A percentile compares a stretch with the other conserved stretches of the same genome.
Conservation (phyloP, 2,797 vertebrate genomes). For the Percopsis omiscomaycus region DNA sequence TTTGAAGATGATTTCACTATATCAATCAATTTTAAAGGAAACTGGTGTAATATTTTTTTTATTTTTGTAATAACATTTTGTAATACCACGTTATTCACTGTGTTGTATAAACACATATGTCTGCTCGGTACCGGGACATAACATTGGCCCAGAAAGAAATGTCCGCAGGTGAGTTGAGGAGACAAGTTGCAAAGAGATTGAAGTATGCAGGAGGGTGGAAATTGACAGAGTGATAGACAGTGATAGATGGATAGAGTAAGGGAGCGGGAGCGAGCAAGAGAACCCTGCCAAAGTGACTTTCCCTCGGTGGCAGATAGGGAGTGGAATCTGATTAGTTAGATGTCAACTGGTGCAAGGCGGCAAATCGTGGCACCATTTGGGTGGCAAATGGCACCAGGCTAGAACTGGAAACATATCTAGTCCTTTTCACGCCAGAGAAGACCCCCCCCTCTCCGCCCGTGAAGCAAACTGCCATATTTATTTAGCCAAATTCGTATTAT, state of each 20-base stretch:
- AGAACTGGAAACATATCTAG: constrained; percentile 67
- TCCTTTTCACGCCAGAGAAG: constrained; percentile 66
- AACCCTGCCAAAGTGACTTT: constrained; percentile 58
- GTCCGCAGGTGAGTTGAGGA: constrained; percentile 18
- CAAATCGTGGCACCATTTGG: constrained; percentile 66
- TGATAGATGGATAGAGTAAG: constrained; percentile 68
- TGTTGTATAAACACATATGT: no score
- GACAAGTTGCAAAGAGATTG: constrained; percentile 41
- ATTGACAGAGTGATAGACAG: constrained; percentile 68
- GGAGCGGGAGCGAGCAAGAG: constrained; percentile 33
- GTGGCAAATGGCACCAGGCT: constrained; percentile 70
- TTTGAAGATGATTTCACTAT: no score
- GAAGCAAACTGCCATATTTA: constrained; percentile 67
- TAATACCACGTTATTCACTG: background rate
- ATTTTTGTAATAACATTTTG: background rate
- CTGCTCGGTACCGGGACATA: no score
- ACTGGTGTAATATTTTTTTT: background rate
- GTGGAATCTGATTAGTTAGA: constrained; percentile 81
- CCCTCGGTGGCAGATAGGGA: constrained; percentile 62
- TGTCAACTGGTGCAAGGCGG: constrained; percentile 73
- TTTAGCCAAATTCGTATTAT: constrained; percentile 71
- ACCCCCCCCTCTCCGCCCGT: constrained; percentile 33
- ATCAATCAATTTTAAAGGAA: no score
- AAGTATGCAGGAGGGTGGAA: constrained; percentile 52
- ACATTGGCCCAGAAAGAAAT: constrained; percentile 11